phyloP scores from a whole-genome alignment of 1,140 invertebrate species.

The Diachasma alloeum region DNA sequence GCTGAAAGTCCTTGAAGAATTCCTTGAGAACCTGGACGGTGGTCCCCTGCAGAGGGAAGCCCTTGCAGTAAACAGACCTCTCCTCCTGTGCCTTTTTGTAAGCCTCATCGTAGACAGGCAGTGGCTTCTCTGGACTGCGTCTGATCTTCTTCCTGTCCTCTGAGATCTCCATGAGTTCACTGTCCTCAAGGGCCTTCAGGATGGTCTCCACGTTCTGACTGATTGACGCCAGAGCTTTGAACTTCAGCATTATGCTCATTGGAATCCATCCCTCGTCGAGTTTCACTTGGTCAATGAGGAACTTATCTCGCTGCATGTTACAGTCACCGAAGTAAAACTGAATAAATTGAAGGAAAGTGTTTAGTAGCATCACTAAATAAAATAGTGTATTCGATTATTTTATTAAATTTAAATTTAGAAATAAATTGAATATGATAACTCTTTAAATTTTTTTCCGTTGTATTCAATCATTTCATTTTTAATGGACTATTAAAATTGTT shows the following conservation, averaged over 20 bases:
- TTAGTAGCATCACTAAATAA: neutral
- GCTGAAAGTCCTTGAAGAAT: slow-evolving; percentile 77
- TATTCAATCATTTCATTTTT: too few species aligned
- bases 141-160: slow-evolving; percentile 86
- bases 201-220: slow-evolving; percentile 77
- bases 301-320: slow-evolving; percentile 90
- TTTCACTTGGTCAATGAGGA: slow-evolving; percentile 80
- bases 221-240: slow-evolving; percentile 84
- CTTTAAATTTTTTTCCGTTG: too few species aligned
- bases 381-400: neutral
- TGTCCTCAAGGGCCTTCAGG: slow-evolving; percentile 77
- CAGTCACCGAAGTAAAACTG: slow-evolving; percentile 86
- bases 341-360: slow-evolving; percentile 45
- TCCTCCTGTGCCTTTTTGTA: slow-evolving; percentile 78
- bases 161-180: slow-evolving; percentile 81
- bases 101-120: slow-evolving; percentile 87
- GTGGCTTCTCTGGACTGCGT: slow-evolving; percentile 76
- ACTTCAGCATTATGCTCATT: slow-evolving; percentile 83
- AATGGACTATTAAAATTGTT: too few species aligned
- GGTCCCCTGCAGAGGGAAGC: slow-evolving; percentile 77
- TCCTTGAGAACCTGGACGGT: slow-evolving; percentile 69
- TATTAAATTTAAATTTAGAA: neutral
- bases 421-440: too few species aligned
- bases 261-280: slow-evolving; percentile 92
- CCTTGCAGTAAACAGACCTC: slow-evolving; percentile 88